Conservation (phyloP, 2,888 invertebrate genomes). For the Hypselothyrea guttata region DNA sequence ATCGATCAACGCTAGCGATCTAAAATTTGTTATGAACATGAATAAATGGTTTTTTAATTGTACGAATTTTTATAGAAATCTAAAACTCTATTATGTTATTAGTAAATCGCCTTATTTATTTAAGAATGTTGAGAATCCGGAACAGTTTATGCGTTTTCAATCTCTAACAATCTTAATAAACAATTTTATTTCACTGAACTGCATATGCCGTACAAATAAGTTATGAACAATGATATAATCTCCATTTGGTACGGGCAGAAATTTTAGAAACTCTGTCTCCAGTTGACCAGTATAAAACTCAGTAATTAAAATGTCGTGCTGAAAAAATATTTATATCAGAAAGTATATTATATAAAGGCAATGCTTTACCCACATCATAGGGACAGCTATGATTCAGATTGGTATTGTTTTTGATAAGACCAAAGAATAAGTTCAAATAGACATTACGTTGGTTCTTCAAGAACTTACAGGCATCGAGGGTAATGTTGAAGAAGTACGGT, state of each 20-base stretch:
- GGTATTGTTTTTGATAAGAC: background rate
- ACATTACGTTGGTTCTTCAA: conserved; percentile 9
- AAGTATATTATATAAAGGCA: background rate
- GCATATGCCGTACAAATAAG: background rate
- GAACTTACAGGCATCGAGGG: conserved; percentile 37
- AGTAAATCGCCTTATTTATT: too few relatives aligned
- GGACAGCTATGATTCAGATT: conserved; percentile 44
- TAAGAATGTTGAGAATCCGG: too few relatives aligned
- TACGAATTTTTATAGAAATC: too few relatives aligned
- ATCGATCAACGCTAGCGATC: too few relatives aligned
- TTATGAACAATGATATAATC: conserved; percentile 9
- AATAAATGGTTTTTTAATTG: too few relatives aligned
- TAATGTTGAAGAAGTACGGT: conserved; percentile 2
- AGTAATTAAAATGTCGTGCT: conserved; percentile 24
- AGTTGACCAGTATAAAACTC: conserved; percentile 11
- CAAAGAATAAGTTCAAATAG: conserved; percentile 3
- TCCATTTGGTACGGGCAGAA: conserved; percentile 17
- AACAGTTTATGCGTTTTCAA: too few relatives aligned
- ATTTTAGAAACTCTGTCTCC: background rate
- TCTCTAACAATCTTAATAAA: too few relatives aligned
- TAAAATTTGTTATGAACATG: too few relatives aligned
- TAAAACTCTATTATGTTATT: too few relatives aligned
- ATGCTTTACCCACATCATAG: conserved; percentile 19
- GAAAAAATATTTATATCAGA: background rate
- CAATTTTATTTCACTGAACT: too few relatives aligned